Base-by-base conservation (phyloP, 2,888 invertebrate genomes). In the Hecatera dysodea region DNA sequence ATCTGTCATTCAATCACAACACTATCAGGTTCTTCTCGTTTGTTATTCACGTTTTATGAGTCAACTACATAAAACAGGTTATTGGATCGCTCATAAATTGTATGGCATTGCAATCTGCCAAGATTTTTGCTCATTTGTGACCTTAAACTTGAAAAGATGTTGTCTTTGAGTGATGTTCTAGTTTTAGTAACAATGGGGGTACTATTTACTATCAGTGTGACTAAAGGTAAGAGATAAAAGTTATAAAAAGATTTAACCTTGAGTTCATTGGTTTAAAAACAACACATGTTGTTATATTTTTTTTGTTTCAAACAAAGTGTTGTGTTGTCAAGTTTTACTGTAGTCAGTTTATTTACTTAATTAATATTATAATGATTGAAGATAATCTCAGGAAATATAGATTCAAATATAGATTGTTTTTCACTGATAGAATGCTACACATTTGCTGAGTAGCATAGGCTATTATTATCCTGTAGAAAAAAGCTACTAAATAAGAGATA, bases 121-220 rank as follows among this genome's bases (percentile, higher is more conserved):
- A 17, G 55, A 62, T 50, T 65, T 50, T 61, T 33, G 6, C 48
- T 59, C 8, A 52, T 44, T 72, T 53, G 24, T 42, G 29, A 50
- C 19, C 19, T 53, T 77, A 46, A 52, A 48, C n/a, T 50, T 0
- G 19, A 55, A 55, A 72, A 12, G 8, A 64, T 77, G 78, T 65
- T 82, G 44, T 72, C 48, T 57, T 33, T 78, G 0, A 82, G 82
- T 72, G 63, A 82, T 81, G 65, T 78, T 48, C 6, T 79, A 55
- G 73, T 82, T 52, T 82, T 82, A 59, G 50, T 82, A 3, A 71
- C 72, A 12, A 53, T 78, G 27, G 78, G 82, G 50, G 29, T 82
- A 29, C 27, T 82, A 4, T 64, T 78, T 29, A 78, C 79, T 9
- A 39, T 67, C 0, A 82, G 82, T 82, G 42, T 72, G 3, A 61